Evolutionary conservation across 2,888 invertebrate genomes (phyloP), one percentile per base, ranked within the genome.

Genomic region (Caenorhabditis imperialis): DNA sequence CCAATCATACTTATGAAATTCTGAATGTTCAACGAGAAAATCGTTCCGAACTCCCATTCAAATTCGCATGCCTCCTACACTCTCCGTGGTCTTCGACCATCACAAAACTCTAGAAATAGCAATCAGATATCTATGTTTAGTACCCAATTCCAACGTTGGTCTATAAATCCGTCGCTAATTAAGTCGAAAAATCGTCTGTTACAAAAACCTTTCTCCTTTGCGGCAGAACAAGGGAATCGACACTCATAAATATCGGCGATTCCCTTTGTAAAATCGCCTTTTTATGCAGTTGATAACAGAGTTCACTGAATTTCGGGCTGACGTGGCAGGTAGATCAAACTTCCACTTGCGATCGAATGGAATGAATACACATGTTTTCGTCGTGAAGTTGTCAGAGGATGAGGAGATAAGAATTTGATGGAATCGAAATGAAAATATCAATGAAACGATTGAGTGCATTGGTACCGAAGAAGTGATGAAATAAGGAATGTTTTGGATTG

Each of bases 231-330:
- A 62, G 37, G n/a, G n/a, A n/a, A n/a, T n/a, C n/a, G n/a, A 40
- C 65, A 47, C 65, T 65, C 65, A 65, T 65, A 65, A 65, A 65
- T 55, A 65, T 65, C 65, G 65, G 65, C 65, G 40, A 57, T 40
- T 40, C 27, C 48, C 57, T 48, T 65, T 65, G 65, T 65, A 50
- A 57, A 57, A 57, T 57, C 25, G 45, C 23, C 55, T 22, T 45
- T 55, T 50, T 55, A 18, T 18, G 16, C 16, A 12, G 25, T 6
- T 60, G 16, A 37, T 50, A 48, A 60, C 50, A 62, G 54, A 53
- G 45, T 53, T 53, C 37, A 62, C 25, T 5, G 8, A 18, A 42
- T 25, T 18, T 12, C 22, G 12, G 23, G 47, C 14, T 44, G 44
- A 44, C 23, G 44, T 44, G 14, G 23, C 23, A 10, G 40, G 16